Percentiles rank a stretch among this genome's conserved stretches.
Conservation (phyloP, 2,797 vertebrate species). For the Bradypodion ventrale region DNA sequence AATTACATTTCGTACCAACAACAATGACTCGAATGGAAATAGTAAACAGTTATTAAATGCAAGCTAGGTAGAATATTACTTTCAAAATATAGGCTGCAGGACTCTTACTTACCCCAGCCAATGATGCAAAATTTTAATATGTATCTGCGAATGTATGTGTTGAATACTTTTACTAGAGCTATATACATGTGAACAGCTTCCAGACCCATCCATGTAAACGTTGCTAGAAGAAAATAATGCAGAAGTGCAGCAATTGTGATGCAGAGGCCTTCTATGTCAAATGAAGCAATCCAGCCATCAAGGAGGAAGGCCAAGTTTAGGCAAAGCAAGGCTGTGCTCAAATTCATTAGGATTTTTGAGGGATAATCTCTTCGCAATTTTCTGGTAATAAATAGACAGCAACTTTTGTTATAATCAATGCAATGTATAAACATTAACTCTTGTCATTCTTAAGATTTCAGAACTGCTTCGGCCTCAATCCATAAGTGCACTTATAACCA, state of each 20-base stretch:
- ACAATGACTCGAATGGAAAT: neutral
- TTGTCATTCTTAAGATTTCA: neutral
- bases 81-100: neutral
- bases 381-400: slow-evolving; percentile 68
- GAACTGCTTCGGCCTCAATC: neutral
- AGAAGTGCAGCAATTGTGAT: slow-evolving; percentile 83
- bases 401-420: neutral
- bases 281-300: slow-evolving; percentile 90
- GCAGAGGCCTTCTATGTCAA: slow-evolving; percentile 81
- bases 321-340: slow-evolving; percentile 90
- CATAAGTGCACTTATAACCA: neutral
- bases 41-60: neutral
- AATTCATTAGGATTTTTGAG: slow-evolving; percentile 98
- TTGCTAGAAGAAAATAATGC: slow-evolving; percentile 94
- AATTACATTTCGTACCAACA: neutral
- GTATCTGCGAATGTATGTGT: slow-evolving; percentile 95
- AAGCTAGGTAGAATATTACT: neutral
- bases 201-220: slow-evolving; percentile 98
- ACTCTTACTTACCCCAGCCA: slow-evolving; percentile 89
- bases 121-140: slow-evolving; percentile 97
- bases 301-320: slow-evolving; percentile 92
- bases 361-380: slow-evolving; percentile 95
- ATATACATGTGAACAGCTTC: slow-evolving; percentile 99
- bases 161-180: slow-evolving; percentile 97
- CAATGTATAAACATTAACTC: neutral